phyloP scores from a whole-genome alignment of 1,140 invertebrate genomes.

The Tetragnatha versicolor region DNA sequence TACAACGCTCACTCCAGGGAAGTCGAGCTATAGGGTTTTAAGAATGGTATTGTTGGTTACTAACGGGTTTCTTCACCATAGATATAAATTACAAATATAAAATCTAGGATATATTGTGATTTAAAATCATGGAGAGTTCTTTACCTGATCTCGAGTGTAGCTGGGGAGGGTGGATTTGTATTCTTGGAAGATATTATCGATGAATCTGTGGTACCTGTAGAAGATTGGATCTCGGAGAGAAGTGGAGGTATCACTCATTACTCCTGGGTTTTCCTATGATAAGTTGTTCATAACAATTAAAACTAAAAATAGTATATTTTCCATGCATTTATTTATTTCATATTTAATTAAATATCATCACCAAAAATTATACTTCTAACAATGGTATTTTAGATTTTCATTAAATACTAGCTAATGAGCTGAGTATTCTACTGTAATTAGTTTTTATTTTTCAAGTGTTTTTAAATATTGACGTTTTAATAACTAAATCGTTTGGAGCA shows the following conservation, averaged over 20 bases:
- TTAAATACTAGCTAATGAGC: no score
- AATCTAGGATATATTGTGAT: background rate
- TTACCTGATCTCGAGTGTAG: slow-evolving; percentile 24
- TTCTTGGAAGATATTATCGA: slow-evolving; percentile 51
- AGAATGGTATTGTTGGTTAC: background rate
- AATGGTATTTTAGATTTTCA: no score
- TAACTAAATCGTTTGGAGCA: no score
- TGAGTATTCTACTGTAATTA: no score
- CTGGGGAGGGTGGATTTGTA: slow-evolving; percentile 31
- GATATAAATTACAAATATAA: background rate
- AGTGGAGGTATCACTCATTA: slow-evolving; percentile 53
- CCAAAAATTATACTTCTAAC: no score
- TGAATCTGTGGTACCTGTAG: slow-evolving; percentile 52
- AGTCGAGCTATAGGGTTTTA: background rate
- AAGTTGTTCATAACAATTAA: no score
- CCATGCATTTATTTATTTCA: no score
- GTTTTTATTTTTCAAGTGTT: no score
- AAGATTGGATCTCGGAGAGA: slow-evolving; percentile 50
- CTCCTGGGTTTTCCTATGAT: slow-evolving; percentile 55
- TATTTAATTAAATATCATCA: no score
- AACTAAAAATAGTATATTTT: no score
- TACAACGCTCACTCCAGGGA: slow-evolving; percentile 35
- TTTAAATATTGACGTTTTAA: no score
- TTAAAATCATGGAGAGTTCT: background rate
- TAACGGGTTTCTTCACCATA: background rate